Conservation (phyloP, 2,797 vertebrate genomes). For the Hirundo rustica region DNA sequence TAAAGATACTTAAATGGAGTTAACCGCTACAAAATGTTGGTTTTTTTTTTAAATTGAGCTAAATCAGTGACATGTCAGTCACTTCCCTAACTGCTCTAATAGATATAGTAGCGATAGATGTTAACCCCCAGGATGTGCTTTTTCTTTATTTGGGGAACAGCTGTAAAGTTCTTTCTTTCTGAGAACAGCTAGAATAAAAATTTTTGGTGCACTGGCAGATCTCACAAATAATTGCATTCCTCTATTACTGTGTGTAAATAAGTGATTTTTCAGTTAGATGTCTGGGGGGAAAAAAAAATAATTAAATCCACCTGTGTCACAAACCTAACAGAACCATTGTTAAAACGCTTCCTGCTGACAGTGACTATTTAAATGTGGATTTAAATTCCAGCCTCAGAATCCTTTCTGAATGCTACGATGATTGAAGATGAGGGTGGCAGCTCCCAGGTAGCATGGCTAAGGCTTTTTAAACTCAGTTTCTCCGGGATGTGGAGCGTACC, state of each 20-base stretch:
- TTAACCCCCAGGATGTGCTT: background rate
- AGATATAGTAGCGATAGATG: background rate
- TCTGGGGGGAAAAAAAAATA: background rate
- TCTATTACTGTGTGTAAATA: background rate
- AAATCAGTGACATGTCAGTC: background rate
- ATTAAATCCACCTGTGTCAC: background rate
- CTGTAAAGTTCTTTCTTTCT: background rate
- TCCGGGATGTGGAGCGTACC: rapidly evolving
- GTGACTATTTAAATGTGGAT: background rate
- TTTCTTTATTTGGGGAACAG: background rate
- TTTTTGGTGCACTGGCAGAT: background rate
- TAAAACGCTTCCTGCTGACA: background rate
- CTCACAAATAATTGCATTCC: background rate
- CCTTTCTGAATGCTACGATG: background rate
- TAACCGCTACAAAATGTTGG: background rate
- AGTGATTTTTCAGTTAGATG: background rate
- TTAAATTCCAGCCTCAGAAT: background rate
- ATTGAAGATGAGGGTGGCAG: background rate
- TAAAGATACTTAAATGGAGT: background rate
- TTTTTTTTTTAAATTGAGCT: background rate
- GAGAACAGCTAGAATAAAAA: background rate
- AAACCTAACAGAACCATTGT: background rate
- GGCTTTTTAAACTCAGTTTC: background rate
- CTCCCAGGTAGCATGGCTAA: background rate
- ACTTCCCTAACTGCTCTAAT: background rate